phyloP scores from a whole-genome alignment of 2,797 vertebrate genomes.

The Lutjanus campechanus region DNA sequence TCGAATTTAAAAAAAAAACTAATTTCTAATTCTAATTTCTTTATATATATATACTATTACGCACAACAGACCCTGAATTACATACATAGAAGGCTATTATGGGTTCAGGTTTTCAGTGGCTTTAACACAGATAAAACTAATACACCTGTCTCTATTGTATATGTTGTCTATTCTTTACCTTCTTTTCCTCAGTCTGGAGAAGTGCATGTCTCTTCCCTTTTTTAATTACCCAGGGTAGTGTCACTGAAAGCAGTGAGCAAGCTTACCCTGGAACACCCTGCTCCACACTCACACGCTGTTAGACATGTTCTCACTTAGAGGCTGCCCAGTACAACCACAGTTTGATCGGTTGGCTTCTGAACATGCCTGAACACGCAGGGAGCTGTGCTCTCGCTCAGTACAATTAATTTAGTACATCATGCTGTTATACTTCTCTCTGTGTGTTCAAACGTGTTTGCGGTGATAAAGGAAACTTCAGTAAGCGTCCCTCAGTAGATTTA shows the following conservation, averaged over 20 bases:
- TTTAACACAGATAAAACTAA: neutral
- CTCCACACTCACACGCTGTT: neutral
- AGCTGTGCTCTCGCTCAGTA: neutral
- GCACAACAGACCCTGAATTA: no score
- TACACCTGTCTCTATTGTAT: no score
- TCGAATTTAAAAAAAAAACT: no score
- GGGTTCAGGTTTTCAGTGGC: no score
- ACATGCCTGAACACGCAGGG: neutral
- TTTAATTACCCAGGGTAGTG: constrained; percentile 17
- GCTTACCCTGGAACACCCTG: constrained; percentile 19
- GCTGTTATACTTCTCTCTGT: neutral
- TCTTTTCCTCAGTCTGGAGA: neutral
- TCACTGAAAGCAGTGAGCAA: neutral
- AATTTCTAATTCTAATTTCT: no score
- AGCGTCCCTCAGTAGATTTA: neutral
- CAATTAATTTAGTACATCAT: neutral
- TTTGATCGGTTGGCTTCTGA: neutral
- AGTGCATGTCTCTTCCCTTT: neutral
- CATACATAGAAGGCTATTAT: no score
- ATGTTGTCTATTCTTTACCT: neutral
- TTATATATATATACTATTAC: no score
- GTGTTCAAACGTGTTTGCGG: neutral
- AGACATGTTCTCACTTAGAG: neutral
- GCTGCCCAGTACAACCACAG: constrained; percentile 11
- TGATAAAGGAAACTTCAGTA: neutral